Evolutionary conservation across 2,888 invertebrate species (phyloP).

Genomic region (Cybosia mesomella): DNA sequence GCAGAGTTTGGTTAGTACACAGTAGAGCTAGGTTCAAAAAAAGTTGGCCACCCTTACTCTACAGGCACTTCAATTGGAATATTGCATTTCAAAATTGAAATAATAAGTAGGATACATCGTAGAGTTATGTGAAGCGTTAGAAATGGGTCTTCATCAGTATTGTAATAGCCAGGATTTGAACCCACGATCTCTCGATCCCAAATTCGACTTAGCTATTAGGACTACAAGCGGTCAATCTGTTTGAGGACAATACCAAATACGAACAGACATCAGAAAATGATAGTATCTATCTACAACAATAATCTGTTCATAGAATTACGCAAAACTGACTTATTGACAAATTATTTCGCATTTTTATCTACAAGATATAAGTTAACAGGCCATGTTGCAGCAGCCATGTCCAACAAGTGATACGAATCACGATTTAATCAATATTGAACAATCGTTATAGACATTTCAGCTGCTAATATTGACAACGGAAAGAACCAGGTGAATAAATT

Average conservation of each 20-base stretch:
- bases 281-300: not conserved
- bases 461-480: slow-evolving; percentile 15
- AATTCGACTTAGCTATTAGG: not conserved
- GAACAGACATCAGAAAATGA: too few relatives aligned
- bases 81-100: too few relatives aligned
- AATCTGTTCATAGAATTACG: not conserved
- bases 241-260: too few relatives aligned
- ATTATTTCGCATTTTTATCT: not conserved
- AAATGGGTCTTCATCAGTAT: not conserved
- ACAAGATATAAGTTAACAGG: not conserved
- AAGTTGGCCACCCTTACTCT: too few relatives aligned
- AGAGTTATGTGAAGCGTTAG: not conserved
- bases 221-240: too few relatives aligned
- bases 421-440: slow-evolving; percentile 7
- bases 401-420: slow-evolving; percentile 17
- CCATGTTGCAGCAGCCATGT: slow-evolving; percentile 24
- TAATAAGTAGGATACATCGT: too few relatives aligned
- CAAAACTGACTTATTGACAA: not conserved
- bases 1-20: too few relatives aligned
- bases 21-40: too few relatives aligned
- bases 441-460: slow-evolving; percentile 15
- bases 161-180: not conserved
- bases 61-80: too few relatives aligned
- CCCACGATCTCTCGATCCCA: not conserved
- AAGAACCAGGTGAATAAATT: not conserved